Conservation (phyloP, 2,113 vertebrate species). For the Butorides virescens region DNA sequence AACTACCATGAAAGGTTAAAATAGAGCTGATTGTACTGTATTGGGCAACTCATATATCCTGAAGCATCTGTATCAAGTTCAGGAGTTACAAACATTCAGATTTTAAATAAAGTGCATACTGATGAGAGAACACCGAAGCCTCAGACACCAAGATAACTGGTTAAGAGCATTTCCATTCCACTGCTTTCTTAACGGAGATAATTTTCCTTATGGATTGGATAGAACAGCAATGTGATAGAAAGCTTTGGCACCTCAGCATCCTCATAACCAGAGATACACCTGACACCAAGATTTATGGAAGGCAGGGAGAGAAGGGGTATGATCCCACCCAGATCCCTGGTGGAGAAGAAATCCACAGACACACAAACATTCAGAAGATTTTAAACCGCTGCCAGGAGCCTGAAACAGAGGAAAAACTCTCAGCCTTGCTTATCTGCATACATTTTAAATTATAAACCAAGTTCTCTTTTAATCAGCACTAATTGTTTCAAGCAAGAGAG, state of each 20-base stretch:
- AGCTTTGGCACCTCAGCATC: background rate
- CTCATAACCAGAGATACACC: background rate
- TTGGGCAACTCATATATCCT: background rate
- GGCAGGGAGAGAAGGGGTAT: background rate
- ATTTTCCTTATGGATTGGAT: background rate
- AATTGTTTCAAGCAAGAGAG: background rate
- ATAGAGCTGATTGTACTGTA: background rate
- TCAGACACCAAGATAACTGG: background rate
- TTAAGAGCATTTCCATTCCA: background rate
- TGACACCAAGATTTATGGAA: background rate
- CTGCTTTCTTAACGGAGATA: background rate
- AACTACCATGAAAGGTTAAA: background rate
- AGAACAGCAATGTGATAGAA: background rate
- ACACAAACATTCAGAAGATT: background rate
- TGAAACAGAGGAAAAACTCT: background rate
- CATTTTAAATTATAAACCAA: background rate
- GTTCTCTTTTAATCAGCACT: background rate
- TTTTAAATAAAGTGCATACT: background rate
- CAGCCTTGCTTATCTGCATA: background rate
- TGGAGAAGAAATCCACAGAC: background rate
- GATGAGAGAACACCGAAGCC: background rate
- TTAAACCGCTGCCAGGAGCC: background rate
- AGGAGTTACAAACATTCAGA: fast-evolving
- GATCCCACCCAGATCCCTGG: fast-evolving
- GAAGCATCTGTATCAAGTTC: background rate